Evolutionary conservation across 2,888 invertebrate species (phyloP).

Genomic region (Tenodera sinensis): DNA sequence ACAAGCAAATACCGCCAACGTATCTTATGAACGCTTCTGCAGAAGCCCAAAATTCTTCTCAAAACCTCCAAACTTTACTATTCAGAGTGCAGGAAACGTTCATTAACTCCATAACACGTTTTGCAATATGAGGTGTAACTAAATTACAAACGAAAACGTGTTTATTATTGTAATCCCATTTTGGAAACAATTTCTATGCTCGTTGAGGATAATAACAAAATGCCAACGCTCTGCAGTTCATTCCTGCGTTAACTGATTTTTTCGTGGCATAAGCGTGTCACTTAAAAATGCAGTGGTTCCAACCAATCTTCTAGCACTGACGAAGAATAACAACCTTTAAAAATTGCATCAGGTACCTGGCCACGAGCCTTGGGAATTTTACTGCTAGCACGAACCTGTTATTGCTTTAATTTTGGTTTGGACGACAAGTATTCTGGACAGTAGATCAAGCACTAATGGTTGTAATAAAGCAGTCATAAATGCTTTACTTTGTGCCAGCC

Average conservation of each 20-base stretch:
- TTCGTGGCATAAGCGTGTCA: neutral
- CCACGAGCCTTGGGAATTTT: neutral
- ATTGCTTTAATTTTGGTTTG: neutral
- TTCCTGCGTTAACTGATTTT: neutral
- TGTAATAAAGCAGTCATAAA: neutral
- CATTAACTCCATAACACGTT: no score
- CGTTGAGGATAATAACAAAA: neutral
- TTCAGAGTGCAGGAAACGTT: no score
- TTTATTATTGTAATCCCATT: neutral
- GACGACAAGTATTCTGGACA: neutral
- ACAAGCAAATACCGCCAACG: no score
- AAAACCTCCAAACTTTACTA: no score
- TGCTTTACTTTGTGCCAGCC: neutral
- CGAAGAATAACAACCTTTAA: neutral
- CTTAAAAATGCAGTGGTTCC: neutral
- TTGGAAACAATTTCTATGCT: neutral
- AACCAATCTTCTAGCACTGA: neutral
- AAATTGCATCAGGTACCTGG: neutral
- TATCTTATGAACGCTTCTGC: no score
- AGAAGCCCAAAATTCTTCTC: no score
- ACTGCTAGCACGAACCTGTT: neutral
- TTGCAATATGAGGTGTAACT: no score
- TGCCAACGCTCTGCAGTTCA: neutral
- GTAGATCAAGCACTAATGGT: neutral
- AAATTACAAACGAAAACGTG: neutral